Base-by-base conservation (phyloP, 2,888 invertebrate genomes). In the Chaetogeoica ovagalla region DNA sequence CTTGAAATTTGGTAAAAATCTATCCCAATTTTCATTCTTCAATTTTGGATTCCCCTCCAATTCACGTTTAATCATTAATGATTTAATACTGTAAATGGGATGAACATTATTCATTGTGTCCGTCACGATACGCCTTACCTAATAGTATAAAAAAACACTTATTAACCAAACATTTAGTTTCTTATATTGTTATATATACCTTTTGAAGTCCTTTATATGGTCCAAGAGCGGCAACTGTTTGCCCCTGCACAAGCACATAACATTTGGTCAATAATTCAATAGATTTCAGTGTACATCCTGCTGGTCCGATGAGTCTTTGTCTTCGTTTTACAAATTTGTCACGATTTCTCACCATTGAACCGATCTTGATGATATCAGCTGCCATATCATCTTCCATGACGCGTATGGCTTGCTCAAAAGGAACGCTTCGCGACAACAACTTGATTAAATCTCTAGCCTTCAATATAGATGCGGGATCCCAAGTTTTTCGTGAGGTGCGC, bases 71-170 rank as follows among this genome's bases (percentile, higher is more conserved):
- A 99, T 97, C 98, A 99, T 98, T 73, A 99, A 87, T 3, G 95
- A 93, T 88, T 98, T 95, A 1, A 99, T 97, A 85, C 97, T 98
- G 86, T 98, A 98, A 86, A 99, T 96, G 1, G 99, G 99, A 88
- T 99, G 99, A 79, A 99, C 91, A 86, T 99, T 99, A 85, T 95
- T 95, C 98, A 99, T 98, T 0, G 97, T 97, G 84, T 99, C 98
- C 85, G 94, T 93, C 1, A 95, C 94, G 84, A 99, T 94, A 84
- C 93, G 91, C 81, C 97, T 89, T 0, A 95, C 94, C 85, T 87
- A 84, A 55, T 19, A 84, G 57, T 59, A n/a, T 48, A 17, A 37
- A 68, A 83, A 43, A 55, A 77, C 68, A 55, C 0, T 52, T 30
- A 43, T 75, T 81, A 30, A 62, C 65, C 3, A 19, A n/a, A 76